Evolutionary conservation across 2,797 vertebrate genomes (phyloP).

Genomic region (Cynopterus sphinx): DNA sequence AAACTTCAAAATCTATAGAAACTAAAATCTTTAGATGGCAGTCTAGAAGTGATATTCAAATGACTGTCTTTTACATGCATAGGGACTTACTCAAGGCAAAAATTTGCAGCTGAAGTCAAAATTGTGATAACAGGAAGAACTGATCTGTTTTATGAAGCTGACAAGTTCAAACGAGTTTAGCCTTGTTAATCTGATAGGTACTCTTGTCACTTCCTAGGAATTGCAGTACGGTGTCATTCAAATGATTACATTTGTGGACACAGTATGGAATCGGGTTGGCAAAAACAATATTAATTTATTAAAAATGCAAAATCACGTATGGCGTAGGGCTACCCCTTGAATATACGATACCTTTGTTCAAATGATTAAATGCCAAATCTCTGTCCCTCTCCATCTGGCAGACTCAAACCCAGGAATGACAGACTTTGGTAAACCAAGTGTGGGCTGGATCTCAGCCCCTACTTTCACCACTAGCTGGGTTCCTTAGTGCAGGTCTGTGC

Average conservation of each 20-base stretch:
- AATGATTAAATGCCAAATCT: background rate
- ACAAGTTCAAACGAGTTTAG: background rate
- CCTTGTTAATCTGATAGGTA: background rate
- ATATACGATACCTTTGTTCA: background rate
- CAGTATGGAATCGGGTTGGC: background rate
- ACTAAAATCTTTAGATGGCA: background rate
- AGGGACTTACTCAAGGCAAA: background rate
- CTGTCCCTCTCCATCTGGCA: background rate
- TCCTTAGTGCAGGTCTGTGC: accelerated
- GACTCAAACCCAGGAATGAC: background rate
- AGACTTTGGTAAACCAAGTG: background rate
- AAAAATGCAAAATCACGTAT: background rate
- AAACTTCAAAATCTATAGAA: background rate
- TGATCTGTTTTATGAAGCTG: background rate
- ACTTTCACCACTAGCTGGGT: background rate
- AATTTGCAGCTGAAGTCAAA: background rate
- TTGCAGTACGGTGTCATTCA: background rate
- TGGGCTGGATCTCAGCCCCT: background rate
- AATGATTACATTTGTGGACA: background rate
- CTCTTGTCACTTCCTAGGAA: background rate
- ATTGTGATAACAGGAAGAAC: background rate
- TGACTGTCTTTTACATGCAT: background rate
- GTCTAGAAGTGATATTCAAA: background rate
- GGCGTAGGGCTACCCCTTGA: background rate
- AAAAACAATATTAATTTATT: background rate